Conservation (phyloP, 2,797 vertebrate species). For the Danio jaintianensis region DNA sequence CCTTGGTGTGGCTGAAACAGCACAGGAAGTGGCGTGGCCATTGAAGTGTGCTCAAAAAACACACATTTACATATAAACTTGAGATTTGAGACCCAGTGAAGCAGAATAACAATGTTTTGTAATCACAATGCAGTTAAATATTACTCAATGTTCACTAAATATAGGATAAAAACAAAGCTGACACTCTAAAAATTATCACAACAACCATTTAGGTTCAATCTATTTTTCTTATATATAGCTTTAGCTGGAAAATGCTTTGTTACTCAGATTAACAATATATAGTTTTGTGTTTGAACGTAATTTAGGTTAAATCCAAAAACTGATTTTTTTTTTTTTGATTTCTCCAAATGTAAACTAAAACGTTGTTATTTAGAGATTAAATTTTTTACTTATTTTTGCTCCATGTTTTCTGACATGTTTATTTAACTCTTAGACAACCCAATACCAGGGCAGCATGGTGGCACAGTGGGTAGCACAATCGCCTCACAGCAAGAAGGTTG, state of each 20-base stretch:
- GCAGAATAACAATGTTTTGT: neutral
- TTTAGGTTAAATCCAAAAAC: too few relatives aligned
- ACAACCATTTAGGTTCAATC: neutral
- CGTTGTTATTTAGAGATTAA: too few relatives aligned
- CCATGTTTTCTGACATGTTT: too few relatives aligned
- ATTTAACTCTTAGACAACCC: too few relatives aligned
- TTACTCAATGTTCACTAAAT: neutral
- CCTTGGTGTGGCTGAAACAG: neutral
- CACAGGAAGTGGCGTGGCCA: slow-evolving; percentile 2
- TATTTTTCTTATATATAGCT: too few relatives aligned
- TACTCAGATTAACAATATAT: too few relatives aligned
- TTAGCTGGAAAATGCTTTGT: too few relatives aligned
- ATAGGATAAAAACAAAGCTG: neutral
- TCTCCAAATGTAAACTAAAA: too few relatives aligned
- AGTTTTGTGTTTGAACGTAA: neutral
- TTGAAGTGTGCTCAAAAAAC: slow-evolving; percentile 9
- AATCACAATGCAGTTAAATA: neutral
- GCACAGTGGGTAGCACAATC: too few relatives aligned
- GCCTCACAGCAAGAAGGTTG: too few relatives aligned
- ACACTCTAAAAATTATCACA: neutral
- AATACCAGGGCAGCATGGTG: too few relatives aligned
- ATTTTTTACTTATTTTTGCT: too few relatives aligned
- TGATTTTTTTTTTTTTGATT: neutral
- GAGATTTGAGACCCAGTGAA: slow-evolving; percentile 2
- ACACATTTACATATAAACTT: slow-evolving; percentile 5